phyloP scores from a whole-genome alignment of 2,888 invertebrate genomes.

The Eristalis arbustorum region DNA sequence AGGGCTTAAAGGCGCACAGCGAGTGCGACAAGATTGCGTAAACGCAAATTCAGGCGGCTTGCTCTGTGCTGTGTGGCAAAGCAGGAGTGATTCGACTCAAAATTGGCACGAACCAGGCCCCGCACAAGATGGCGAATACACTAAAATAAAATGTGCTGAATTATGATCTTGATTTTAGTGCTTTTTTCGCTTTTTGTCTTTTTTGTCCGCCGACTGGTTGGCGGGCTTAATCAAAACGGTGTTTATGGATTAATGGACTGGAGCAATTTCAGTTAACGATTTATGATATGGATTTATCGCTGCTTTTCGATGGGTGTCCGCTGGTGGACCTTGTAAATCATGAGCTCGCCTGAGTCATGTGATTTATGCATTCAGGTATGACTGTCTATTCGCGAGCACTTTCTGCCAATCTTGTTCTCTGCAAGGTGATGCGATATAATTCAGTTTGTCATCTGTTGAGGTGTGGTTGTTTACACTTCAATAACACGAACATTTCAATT shows the following conservation, averaged over 20 bases:
- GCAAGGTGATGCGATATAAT: too few species aligned
- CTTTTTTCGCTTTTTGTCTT: neutral
- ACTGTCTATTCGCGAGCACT: neutral
- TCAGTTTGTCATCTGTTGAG: too few species aligned
- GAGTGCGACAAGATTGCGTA: neutral
- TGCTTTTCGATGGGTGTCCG: neutral
- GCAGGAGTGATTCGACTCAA: constrained; percentile 3
- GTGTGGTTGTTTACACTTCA: too few species aligned
- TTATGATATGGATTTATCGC: neutral
- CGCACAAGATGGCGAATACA: neutral
- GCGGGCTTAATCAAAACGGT: neutral
- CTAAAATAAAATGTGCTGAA: neutral
- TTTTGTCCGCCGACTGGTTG: neutral
- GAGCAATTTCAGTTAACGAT: neutral
- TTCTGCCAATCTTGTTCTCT: too few species aligned
- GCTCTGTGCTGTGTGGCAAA: neutral
- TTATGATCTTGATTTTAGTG: neutral
- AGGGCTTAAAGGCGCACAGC: neutral
- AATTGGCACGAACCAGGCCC: neutral
- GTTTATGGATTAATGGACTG: constrained; percentile 26
- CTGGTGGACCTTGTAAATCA: neutral
- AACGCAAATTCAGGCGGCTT: neutral
- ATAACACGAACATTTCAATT: too few species aligned
- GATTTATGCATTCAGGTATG: neutral
- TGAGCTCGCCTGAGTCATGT: neutral